Base-by-base conservation (phyloP, 2,888 invertebrate genomes). In the Prosopocoilus inquinatus region DNA sequence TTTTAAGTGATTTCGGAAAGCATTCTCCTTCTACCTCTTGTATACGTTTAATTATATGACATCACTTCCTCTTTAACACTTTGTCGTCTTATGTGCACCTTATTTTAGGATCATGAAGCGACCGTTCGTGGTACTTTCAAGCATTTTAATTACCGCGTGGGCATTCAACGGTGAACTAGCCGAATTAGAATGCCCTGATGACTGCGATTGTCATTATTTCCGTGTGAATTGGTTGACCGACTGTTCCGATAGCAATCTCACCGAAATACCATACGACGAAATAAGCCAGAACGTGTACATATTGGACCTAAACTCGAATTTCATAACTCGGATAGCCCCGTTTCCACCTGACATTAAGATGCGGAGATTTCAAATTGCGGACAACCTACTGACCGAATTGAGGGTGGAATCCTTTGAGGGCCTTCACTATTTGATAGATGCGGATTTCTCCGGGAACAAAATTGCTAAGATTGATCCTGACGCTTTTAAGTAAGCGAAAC, bases 141-240 rank as follows among this genome's bases (percentile, higher is more conserved):
- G 13, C 2, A 9, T 41, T 11, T 41, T 41, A 11, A 11, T 15
- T 9, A 41, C 9, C 9, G 16, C 67, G 38, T 55, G 64, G 28
- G 63, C 72, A 35, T 81, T 83, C 65, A 84, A 85, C 65, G 85
- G 85, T 49, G 86, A 87, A 65, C 79, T 83, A 66, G 81, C 82
- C 62, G 87, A 87, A 67, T 75, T 85, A 67, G 85, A 86, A 70
- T 88, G 89, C 64, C 89, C 88, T 1, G 86, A 84, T 62, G 88
- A 88, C 65, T 89, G 89, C 70, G 87, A 88, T 69, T 88, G 88
- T 68, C 86, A 88, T 78, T 88, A 87, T 75, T 88, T 86, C 75
- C 81, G 88, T 58, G 84, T 88, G 67, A 88, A 88, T 77, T 88
- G 87, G 88, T 88, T 88, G 66, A 88, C 88, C 1, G 88, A 88